phyloP scores from a whole-genome alignment of 35 echinoderm and acorn worm species.

The Stichopus chloronotus region DNA sequence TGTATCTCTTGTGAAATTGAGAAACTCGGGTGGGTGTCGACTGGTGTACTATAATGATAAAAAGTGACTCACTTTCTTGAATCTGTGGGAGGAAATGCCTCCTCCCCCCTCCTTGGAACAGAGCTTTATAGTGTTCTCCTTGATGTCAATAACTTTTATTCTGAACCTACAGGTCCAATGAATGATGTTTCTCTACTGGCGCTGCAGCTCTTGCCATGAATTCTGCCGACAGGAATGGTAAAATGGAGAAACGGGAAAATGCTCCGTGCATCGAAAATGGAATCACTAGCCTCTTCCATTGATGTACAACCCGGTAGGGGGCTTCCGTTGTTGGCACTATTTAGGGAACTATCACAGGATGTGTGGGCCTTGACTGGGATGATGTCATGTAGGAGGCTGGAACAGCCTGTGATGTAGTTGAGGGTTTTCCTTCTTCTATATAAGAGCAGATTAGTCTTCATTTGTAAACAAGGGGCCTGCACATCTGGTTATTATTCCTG shows the following conservation, averaged over 20 bases:
- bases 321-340: too few species aligned
- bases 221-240: conserved; percentile 6
- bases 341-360: too few species aligned
- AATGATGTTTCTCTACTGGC: not conserved
- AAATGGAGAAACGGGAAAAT: too few species aligned
- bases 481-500: too few species aligned
- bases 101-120: too few species aligned
- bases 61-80: too few species aligned
- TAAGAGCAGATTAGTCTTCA: conserved; percentile 5
- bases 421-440: not conserved
- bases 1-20: too few species aligned
- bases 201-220: conserved; percentile 2
- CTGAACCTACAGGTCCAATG: not conserved
- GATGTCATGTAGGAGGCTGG: not conserved
- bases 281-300: not conserved
- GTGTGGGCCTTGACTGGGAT: too few species aligned
- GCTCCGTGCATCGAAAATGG: too few species aligned
- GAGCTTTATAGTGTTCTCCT: too few species aligned
- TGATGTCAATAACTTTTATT: conserved; percentile 26
- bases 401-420: not conserved
- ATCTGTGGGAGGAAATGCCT: too few species aligned
- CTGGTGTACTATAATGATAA: conserved; percentile 5
- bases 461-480: not conserved
- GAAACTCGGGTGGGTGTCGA: not conserved
- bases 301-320: conserved; percentile 1